Conservation (phyloP, 2,797 vertebrate species). For the Malurus leucopterus region DNA sequence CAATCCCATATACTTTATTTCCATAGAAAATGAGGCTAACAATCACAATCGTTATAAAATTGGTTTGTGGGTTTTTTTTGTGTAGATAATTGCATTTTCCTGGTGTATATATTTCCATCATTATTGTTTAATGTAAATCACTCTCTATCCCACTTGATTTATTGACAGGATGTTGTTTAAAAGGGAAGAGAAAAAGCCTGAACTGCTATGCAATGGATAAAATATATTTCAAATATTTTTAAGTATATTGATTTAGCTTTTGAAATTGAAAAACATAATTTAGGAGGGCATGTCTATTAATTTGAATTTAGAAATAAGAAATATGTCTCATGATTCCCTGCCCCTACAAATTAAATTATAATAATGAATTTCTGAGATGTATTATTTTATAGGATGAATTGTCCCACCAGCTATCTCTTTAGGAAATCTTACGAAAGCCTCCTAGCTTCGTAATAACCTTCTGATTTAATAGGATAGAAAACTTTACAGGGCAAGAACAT, state of each 20-base stretch:
- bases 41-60: neutral
- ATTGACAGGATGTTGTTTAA: neutral
- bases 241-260: neutral
- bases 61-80: neutral
- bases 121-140: neutral
- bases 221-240: neutral
- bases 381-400: neutral
- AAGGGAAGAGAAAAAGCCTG: neutral
- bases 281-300: neutral
- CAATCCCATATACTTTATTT: neutral
- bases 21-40: neutral
- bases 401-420: neutral
- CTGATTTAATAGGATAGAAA: slow-evolving; percentile 10
- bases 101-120: neutral
- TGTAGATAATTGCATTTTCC: neutral
- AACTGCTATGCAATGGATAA: neutral
- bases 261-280: neutral
- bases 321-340: neutral
- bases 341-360: neutral
- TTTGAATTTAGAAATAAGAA: slow-evolving; percentile 11
- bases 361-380: slow-evolving; percentile 1
- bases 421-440: neutral
- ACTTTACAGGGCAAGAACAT: neutral
- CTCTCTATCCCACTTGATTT: neutral
- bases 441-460: neutral